These are phyloP conservation scores for Therioaphis trifolii DNA, from an alignment of 2,888 invertebrate species.

Conservation along the genomic window DNA sequence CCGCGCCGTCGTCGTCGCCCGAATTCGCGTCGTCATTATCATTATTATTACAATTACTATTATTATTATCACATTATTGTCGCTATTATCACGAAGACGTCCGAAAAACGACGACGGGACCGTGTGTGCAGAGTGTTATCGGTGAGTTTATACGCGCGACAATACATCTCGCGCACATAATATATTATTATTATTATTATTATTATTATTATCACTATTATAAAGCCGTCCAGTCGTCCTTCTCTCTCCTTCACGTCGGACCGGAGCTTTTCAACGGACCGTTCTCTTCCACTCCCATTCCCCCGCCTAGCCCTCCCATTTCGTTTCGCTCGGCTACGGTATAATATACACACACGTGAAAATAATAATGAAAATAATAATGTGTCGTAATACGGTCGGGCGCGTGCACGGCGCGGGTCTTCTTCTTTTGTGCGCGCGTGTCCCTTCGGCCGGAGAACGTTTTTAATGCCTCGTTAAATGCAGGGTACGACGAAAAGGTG, in stretches of 20 bases:
- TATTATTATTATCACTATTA: no score
- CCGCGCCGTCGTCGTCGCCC: neutral
- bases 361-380: no score
- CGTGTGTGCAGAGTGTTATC: neutral
- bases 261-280: neutral
- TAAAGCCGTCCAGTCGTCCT: neutral
- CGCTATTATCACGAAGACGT: neutral
- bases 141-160: neutral
- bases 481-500: no score
- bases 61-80: no score
- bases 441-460: neutral
- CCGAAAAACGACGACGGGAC: neutral
- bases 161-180: neutral
- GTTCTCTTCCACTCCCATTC: neutral
- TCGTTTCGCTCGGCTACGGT: no score
- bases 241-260: neutral
- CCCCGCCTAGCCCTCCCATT: neutral
- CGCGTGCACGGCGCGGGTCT: neutral
- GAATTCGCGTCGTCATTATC: no score
- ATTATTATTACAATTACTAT: no score
- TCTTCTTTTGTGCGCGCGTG: neutral
- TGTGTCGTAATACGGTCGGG: neutral
- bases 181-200: no score
- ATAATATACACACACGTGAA: no score
- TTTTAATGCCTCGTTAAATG: conserved; percentile 1